A percentile compares a stretch with the other conserved stretches of the same genome.
Evolutionary conservation across 2,888 invertebrate species (phyloP).

Genomic region (Yponomeuta plumbellus): DNA sequence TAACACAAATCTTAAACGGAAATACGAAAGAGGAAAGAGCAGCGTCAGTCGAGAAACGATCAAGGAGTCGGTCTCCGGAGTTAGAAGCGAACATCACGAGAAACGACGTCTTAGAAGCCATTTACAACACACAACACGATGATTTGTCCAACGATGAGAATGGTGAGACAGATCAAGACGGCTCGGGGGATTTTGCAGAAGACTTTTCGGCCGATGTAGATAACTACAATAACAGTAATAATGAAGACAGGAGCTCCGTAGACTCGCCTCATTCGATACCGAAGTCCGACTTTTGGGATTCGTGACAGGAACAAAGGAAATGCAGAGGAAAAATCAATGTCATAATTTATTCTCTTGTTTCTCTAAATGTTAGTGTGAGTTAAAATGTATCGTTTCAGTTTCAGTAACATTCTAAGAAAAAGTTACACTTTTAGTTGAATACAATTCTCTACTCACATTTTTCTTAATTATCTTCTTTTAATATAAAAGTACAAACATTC

Average conservation of each 20-base stretch:
- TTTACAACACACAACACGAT: constrained; percentile 34
- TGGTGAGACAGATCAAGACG: constrained; percentile 31
- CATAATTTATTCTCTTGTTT: constrained; percentile 52
- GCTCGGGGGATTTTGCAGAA: constrained; percentile 36
- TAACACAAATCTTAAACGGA: background rate
- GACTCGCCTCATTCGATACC: constrained; percentile 18
- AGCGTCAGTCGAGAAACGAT: background rate
- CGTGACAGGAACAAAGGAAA: constrained; percentile 27
- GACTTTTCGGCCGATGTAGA: constrained; percentile 56
- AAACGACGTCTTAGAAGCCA: constrained; percentile 42
- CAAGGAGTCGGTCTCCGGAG: constrained; percentile 25
- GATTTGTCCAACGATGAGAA: constrained; percentile 31
- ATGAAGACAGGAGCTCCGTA: constrained; percentile 25
- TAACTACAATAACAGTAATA: constrained; percentile 44
- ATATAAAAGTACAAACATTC: constrained; percentile 73
- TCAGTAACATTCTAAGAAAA: constrained; percentile 39
- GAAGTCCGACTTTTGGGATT: constrained; percentile 55
- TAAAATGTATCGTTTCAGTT: constrained; percentile 40
- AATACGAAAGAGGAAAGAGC: background rate
- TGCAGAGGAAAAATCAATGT: constrained; percentile 40
- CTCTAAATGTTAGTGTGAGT: constrained; percentile 43
- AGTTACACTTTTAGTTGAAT: constrained; percentile 33
- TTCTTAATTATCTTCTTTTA: constrained; percentile 48
- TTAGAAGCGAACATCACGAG: constrained; percentile 31
- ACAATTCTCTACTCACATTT: constrained; percentile 39